Conservation (phyloP, 2,113 vertebrate species). For the Xenus cinereus region DNA sequence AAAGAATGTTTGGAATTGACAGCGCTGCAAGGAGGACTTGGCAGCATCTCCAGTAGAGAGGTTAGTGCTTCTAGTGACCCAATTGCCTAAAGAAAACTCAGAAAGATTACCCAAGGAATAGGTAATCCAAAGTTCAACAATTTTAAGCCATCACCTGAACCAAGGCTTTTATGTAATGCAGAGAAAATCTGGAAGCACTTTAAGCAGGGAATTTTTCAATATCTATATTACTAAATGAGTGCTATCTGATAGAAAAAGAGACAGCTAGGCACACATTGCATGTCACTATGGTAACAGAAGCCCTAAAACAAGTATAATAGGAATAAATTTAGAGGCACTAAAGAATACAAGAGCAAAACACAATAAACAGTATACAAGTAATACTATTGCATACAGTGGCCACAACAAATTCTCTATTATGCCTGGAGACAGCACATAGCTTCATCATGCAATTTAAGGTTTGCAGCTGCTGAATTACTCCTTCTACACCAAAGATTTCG, state of each 20-base stretch:
- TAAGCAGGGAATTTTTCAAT: background rate
- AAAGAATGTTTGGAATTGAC: rapidly evolving
- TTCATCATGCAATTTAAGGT: background rate
- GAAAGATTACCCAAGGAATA: background rate
- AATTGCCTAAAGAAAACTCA: background rate
- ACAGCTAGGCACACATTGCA: background rate
- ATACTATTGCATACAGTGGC: background rate
- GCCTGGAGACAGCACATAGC: background rate
- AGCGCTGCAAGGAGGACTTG: background rate
- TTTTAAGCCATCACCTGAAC: background rate
- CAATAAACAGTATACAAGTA: background rate
- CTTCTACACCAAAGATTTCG: background rate
- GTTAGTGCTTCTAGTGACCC: background rate
- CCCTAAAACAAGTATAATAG: background rate
- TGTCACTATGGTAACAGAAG: background rate
- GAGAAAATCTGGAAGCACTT: background rate
- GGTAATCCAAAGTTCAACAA: background rate
- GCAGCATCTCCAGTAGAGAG: background rate
- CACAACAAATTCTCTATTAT: background rate
- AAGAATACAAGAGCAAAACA: background rate
- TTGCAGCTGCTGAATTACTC: background rate
- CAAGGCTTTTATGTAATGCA: background rate
- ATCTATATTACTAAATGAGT: background rate
- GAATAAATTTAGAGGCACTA: background rate
- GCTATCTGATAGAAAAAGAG: background rate